Base-by-base conservation (phyloP, 2,888 invertebrate species). In the Penaeus monodon region DNA sequence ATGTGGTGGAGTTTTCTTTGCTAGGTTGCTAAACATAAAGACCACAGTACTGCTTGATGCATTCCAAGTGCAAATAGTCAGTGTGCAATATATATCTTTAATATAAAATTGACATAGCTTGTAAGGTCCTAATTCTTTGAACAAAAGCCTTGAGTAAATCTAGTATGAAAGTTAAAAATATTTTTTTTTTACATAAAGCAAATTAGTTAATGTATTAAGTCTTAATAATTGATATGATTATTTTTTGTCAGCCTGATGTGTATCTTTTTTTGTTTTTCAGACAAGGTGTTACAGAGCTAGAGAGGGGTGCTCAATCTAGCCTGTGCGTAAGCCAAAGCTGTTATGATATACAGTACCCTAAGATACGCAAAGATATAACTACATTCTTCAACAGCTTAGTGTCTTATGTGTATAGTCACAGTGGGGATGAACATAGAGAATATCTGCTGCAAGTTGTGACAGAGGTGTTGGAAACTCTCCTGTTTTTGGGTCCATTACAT, bases 401-500 rank as follows among this genome's bases (percentile, higher is more conserved):
- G 22, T 84, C 84, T 2, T 22, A 57, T 38, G 68, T 79, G n/a
- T 68, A 84, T 27, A 66, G 66, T 20, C 22, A 33, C 27, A 57
- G 38, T 27, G 73, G 29, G 27, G 80, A 77, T 29, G 33, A 33
- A 2, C 38, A 89, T 38, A 77, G 68, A 68, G 73, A 73, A 22
- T 87, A 87, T 57, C 20, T 87, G 49, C 22, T 65, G 29, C 22
- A 24, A 14, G 81, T 88, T 24, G 66, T 74, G 38, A 68, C 66
- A 17, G 87, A 88, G 38, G 77, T 88, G 20, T 27, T 88, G 44
- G 82, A 81, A 22, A 38, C 81, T 12, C 83, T 88, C 22, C 57
- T 68, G 38, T 87, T 70, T 63, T 33, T 89, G 20, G 85, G 87
- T 24, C 88, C 86, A 8, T 20, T 90, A 22, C 68, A 88, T n/a